These are phyloP conservation scores for Todiramphus chloris DNA, from an alignment of 2,113 vertebrate genomes.

Conservation along the genomic window DNA sequence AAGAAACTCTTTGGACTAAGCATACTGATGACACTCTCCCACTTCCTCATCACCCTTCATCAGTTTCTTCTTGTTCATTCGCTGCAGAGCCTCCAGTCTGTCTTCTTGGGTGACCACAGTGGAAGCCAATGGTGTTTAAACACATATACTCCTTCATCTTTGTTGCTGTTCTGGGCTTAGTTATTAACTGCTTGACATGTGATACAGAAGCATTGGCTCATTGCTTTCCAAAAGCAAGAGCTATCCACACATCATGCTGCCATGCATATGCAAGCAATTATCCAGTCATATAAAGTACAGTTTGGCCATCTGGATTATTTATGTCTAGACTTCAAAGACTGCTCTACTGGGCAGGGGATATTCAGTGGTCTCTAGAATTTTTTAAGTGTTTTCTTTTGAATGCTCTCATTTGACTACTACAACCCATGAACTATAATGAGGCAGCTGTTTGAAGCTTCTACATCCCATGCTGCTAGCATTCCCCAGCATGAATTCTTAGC, in stretches of 20 bases:
- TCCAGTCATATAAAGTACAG: neutral
- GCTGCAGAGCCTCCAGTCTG: neutral
- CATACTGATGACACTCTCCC: neutral
- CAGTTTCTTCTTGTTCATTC: neutral
- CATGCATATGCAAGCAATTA: neutral
- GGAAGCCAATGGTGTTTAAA: neutral
- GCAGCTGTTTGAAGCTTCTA: neutral
- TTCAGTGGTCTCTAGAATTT: neutral
- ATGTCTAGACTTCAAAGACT: neutral
- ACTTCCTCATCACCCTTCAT: neutral
- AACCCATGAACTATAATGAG: neutral
- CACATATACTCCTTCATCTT: neutral
- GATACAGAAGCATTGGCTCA: neutral
- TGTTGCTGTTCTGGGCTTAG: neutral
- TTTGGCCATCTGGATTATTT: neutral
- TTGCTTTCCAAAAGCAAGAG: neutral
- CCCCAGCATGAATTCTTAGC: neutral
- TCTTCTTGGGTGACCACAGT: neutral
- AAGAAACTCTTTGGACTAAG: neutral
- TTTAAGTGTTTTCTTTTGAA: neutral
- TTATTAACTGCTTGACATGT: neutral
- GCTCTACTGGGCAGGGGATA: neutral
- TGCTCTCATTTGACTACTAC: neutral
- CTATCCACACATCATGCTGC: neutral
- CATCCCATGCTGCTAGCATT: neutral